Percentiles rank a stretch among this genome's conserved stretches.
Evolutionary conservation across 1,140 invertebrate species (phyloP).

Genomic region (Chlorops oryzae): DNA sequence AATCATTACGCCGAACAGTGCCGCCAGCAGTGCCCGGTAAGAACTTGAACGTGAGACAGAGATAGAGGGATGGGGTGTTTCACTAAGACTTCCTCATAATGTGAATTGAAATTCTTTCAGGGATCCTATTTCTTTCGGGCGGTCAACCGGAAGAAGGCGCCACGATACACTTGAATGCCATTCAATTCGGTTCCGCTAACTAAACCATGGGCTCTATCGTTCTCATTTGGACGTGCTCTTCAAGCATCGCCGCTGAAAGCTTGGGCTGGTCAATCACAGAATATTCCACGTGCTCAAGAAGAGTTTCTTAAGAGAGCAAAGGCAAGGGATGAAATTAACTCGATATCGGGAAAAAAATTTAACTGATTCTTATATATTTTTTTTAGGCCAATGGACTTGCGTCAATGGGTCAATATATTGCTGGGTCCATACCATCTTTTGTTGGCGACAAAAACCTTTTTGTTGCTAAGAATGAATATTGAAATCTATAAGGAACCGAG

Average conservation of each 20-base stretch:
- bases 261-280: conserved; percentile 86
- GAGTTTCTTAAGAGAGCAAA: conserved; percentile 87
- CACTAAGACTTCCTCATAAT: too few relatives aligned
- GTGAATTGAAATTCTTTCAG: conserved; percentile 35
- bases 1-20: conserved; percentile 78
- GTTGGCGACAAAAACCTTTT: neutral
- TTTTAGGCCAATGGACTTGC: conserved; percentile 77
- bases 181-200: conserved; percentile 66
- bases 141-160: conserved; percentile 95
- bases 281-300: conserved; percentile 71
- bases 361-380: conserved; percentile 25
- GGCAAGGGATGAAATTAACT: conserved; percentile 49
- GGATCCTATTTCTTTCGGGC: conserved; percentile 88
- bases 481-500: too few relatives aligned
- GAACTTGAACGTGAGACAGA: neutral
- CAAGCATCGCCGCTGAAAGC: conserved; percentile 85
- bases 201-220: conserved; percentile 90
- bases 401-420: conserved; percentile 72
- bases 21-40: conserved; percentile 60
- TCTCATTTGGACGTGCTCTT: conserved; percentile 78
- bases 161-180: conserved; percentile 86
- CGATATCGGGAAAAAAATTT: too few relatives aligned
- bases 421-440: conserved; percentile 50
- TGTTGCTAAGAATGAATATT: conserved; percentile 5
- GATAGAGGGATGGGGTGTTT: too few relatives aligned